phyloP scores from a whole-genome alignment of 2,797 vertebrate species.

The Catharus ustulatus region DNA sequence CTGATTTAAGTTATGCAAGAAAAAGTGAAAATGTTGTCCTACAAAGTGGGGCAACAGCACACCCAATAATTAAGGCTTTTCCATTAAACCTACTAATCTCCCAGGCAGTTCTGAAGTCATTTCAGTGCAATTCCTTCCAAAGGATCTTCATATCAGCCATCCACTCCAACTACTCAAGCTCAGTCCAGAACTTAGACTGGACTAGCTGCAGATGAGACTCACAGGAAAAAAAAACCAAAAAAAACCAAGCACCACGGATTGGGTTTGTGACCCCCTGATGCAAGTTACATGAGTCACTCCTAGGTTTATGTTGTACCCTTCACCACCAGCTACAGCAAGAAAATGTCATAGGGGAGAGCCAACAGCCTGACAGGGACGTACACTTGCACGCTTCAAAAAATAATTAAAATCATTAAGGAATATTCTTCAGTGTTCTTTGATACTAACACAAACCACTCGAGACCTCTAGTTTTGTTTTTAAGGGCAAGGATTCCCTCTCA shows the following conservation, averaged over 20 bases:
- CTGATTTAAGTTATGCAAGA: background rate
- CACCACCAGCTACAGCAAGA: background rate
- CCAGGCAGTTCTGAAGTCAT: background rate
- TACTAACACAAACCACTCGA: background rate
- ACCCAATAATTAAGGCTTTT: background rate
- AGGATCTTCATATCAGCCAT: background rate
- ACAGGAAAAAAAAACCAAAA: background rate
- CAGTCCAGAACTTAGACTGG: background rate
- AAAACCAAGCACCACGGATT: fast-evolving
- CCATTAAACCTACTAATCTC: background rate
- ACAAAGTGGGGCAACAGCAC: background rate
- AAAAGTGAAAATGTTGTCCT: background rate
- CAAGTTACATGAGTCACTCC: fast-evolving
- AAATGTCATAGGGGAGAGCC: background rate
- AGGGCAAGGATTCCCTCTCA: background rate
- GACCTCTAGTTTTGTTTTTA: background rate
- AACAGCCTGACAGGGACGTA: background rate
- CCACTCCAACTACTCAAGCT: background rate
- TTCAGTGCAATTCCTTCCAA: background rate
- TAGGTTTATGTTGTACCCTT: background rate
- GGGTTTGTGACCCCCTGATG: background rate
- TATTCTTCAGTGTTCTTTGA: background rate
- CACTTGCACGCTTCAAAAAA: background rate
- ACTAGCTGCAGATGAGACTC: background rate
- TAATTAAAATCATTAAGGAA: background rate